Conservation (phyloP, 2,888 invertebrate genomes). For the Volucella inanis region DNA sequence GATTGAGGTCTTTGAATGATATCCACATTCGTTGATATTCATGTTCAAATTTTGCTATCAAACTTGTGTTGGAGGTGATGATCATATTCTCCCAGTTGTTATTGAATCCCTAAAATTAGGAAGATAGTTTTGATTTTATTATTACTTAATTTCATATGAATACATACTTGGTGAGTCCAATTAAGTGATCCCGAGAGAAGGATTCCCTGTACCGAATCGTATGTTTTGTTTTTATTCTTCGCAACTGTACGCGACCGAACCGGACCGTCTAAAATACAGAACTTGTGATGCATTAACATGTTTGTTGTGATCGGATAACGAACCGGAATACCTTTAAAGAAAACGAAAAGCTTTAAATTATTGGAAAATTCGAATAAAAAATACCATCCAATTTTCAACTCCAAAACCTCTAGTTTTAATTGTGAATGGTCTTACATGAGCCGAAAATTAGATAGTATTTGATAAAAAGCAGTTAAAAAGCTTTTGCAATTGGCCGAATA, state of each 20-base stretch:
- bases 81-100: slow-evolving; percentile 81
- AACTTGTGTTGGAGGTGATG: slow-evolving; percentile 77
- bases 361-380: background rate
- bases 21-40: slow-evolving; percentile 82
- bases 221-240: background rate
- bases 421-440: no score
- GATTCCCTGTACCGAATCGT: background rate
- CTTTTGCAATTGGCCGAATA: no score
- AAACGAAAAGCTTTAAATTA: background rate
- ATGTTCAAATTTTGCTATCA: slow-evolving; percentile 76
- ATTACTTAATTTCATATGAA: background rate
- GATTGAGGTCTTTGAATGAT: slow-evolving; percentile 66
- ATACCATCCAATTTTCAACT: background rate
- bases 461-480: no score
- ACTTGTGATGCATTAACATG: slow-evolving; percentile 82
- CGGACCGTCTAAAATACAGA: slow-evolving; percentile 79
- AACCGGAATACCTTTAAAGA: slow-evolving; percentile 77
- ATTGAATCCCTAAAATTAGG: slow-evolving; percentile 77
- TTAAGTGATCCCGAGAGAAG: slow-evolving; percentile 60
- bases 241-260: slow-evolving; percentile 73
- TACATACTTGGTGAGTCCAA: slow-evolving; percentile 57
- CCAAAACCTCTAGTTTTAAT: background rate
- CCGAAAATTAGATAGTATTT: no score
- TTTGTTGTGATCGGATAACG: slow-evolving; percentile 77
- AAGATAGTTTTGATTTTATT: slow-evolving; percentile 3